These are phyloP conservation scores for Octodonta nipae DNA, from an alignment of 2,888 invertebrate genomes.

Conservation along the genomic window DNA sequence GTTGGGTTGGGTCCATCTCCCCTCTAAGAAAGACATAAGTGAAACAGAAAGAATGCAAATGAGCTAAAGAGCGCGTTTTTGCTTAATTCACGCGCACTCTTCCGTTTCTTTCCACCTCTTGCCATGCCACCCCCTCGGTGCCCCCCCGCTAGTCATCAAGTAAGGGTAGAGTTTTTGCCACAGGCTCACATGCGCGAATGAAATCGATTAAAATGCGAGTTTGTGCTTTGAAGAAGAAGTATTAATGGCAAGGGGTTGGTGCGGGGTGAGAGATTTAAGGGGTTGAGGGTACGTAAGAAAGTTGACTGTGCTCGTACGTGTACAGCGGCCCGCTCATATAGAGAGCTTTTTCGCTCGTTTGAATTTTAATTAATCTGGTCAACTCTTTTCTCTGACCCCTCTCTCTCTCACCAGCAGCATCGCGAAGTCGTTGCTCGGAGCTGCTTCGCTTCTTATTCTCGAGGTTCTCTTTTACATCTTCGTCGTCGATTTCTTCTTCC, in stretches of 20 bases:
- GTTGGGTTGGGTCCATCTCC: no score
- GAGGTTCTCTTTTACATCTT: no score
- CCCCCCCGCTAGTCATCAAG: conserved; percentile 26
- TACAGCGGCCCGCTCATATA: conserved; percentile 33
- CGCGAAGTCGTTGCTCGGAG: no score
- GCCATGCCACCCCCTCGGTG: conserved; percentile 11
- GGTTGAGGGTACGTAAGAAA: conserved; percentile 27
- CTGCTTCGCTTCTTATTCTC: no score
- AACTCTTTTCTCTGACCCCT: conserved; percentile 16
- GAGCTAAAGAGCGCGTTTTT: conserved; percentile 36
- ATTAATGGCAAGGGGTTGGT: conserved; percentile 34
- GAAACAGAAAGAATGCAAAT: conserved; percentile 33
- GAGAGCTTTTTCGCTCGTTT: conserved; percentile 30
- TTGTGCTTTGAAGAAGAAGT: conserved; percentile 46
- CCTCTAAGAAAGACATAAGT: conserved; percentile 23
- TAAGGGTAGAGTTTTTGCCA: conserved; percentile 38
- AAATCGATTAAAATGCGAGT: conserved; percentile 56
- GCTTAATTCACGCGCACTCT: conserved; percentile 38
- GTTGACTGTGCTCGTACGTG: conserved; percentile 37
- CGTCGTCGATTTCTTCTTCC: no score
- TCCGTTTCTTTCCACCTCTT: conserved; percentile 36
- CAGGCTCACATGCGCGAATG: conserved; percentile 53
- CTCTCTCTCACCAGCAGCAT: conserved; percentile 4
- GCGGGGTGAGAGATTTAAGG: conserved; percentile 18
- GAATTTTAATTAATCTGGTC: conserved; percentile 34